Percentiles rank a stretch among this genome's conserved stretches.
These are phyloP conservation scores for Barbus barbus DNA, from an alignment of 2,113 vertebrate species.

Conservation along the genomic window DNA sequence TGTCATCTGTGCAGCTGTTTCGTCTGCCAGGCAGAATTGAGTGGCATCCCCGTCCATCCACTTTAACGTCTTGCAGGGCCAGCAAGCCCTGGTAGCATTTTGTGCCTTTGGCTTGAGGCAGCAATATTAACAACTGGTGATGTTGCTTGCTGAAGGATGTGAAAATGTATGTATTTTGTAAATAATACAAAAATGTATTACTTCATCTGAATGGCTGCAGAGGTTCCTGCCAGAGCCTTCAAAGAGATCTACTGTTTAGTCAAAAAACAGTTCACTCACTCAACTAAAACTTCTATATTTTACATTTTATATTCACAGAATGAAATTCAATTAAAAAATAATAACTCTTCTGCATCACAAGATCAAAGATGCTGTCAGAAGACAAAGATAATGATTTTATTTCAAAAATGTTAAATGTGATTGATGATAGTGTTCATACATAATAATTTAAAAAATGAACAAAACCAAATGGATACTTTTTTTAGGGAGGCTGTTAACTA, in stretches of 20 bases:
- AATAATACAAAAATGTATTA: neutral
- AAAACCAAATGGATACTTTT: neutral
- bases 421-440: neutral
- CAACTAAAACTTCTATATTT: neutral
- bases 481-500: neutral
- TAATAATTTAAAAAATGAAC: neutral
- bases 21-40: neutral
- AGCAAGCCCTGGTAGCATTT: too few species aligned
- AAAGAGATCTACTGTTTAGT: neutral
- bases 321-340: neutral
- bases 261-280: neutral
- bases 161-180: neutral
- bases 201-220: neutral
- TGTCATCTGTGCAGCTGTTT: neutral
- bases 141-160: neutral
- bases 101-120: neutral
- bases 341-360: neutral
- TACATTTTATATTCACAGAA: neutral
- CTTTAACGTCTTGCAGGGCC: neutral
- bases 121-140: neutral
- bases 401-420: neutral
- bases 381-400: neutral
- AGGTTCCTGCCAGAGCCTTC: neutral
- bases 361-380: neutral
- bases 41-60: neutral